Conservation (phyloP, 1,140 invertebrate species). For the Drosophila burlai region DNA sequence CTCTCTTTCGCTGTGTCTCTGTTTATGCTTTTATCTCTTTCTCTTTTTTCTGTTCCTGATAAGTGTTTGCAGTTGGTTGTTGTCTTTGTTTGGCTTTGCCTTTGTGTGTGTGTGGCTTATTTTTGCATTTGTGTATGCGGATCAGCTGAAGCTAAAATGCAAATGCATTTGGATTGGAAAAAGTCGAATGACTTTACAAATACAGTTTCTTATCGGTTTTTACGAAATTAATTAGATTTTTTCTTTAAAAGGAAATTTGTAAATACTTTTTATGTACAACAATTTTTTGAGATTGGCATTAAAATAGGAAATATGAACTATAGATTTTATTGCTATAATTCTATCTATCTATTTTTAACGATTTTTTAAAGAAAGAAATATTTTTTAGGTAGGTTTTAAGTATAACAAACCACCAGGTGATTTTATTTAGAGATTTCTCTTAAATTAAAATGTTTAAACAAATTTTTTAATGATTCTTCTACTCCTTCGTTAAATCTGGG, state of each 20-base stretch:
- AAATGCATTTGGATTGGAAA: slow-evolving; percentile 17
- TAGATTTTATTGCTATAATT: not conserved
- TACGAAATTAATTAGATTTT: not conserved
- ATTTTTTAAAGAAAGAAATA: not conserved
- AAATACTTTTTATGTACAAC: not conserved
- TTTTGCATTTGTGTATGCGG: slow-evolving; percentile 12
- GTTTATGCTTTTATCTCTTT: slow-evolving; percentile 24
- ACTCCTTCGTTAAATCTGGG: not conserved
- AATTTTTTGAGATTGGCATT: not conserved
- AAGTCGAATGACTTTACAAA: slow-evolving; percentile 13
- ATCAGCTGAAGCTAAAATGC: slow-evolving; percentile 33
- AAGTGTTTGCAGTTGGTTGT: slow-evolving; percentile 64
- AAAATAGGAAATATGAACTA: not conserved
- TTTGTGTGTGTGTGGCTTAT: slow-evolving; percentile 21
- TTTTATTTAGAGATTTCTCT: not conserved
- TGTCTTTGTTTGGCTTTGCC: slow-evolving; percentile 22
- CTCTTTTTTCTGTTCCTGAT: slow-evolving; percentile 39
- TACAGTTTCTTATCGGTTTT: slow-evolving; percentile 5
- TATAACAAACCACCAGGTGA: too few species aligned
- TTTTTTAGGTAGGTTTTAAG: not conserved
- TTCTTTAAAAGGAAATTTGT: not conserved
- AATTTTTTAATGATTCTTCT: not conserved
- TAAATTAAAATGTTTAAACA: not conserved
- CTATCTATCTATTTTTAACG: not conserved
- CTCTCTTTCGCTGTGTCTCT: slow-evolving; percentile 2